These are phyloP conservation scores for Alfaro cultratus DNA, from an alignment of 2,797 vertebrate genomes.

Conservation along the genomic window DNA sequence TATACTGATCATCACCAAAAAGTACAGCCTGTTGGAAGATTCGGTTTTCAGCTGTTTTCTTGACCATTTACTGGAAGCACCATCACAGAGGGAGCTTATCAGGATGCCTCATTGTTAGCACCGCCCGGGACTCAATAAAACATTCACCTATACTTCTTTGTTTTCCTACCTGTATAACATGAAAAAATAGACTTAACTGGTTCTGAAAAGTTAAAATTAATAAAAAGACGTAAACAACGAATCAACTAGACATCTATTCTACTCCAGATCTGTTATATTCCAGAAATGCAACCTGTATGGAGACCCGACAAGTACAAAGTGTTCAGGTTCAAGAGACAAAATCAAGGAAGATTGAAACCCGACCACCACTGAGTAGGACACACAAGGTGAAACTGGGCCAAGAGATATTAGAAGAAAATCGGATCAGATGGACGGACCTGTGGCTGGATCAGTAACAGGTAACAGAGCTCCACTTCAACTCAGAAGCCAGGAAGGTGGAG, in stretches of 20 bases:
- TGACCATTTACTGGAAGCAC: not conserved
- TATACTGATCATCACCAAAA: not conserved
- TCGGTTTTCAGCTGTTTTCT: not conserved
- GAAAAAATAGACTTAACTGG: not conserved
- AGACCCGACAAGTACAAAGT: not conserved
- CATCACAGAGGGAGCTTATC: not conserved
- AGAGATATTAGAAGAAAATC: not conserved
- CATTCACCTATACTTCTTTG: not conserved
- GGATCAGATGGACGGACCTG: not conserved
- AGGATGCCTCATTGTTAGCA: not conserved
- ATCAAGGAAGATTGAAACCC: not conserved
- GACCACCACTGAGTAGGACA: not conserved
- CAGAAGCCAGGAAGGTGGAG: not conserved
- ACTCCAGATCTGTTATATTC: not conserved
- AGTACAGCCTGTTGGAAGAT: too few relatives aligned
- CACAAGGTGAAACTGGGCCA: not conserved
- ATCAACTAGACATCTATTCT: not conserved
- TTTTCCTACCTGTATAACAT: not conserved
- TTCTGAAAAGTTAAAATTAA: not conserved
- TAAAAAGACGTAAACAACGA: not conserved
- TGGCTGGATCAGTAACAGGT: not conserved
- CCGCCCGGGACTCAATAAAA: not conserved
- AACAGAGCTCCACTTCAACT: not conserved
- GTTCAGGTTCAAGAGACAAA: not conserved
- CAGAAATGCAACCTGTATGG: not conserved